These are phyloP conservation scores for Petrolisthes cinctipes DNA, from an alignment of 2,888 invertebrate species.

Conservation along the genomic window DNA sequence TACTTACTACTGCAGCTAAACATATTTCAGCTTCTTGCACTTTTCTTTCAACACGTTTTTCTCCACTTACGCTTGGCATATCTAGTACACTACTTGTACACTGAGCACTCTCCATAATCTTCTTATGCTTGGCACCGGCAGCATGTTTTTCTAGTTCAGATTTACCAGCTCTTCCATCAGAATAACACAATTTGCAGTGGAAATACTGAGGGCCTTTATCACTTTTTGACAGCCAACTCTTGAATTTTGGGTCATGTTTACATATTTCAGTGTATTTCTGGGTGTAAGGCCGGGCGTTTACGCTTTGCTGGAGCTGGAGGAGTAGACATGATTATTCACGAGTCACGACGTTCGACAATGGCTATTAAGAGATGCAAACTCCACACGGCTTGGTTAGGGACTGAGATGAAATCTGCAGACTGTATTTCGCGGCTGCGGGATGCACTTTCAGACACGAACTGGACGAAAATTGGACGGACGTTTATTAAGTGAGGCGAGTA, in stretches of 20 bases:
- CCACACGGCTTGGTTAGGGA: no score
- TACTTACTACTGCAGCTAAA: slow-evolving; percentile 1
- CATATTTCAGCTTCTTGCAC: slow-evolving; percentile 17
- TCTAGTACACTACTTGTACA: not conserved
- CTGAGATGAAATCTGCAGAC: no score
- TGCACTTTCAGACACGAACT: not conserved
- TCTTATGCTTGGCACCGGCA: not conserved
- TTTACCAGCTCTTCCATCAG: slow-evolving; percentile 21
- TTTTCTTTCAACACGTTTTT: not conserved
- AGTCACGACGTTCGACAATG: not conserved
- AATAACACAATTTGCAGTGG: slow-evolving; percentile 18
- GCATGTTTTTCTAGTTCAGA: slow-evolving; percentile 10
- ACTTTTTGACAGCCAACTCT: not conserved
- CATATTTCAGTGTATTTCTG: not conserved
- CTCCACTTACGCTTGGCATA: slow-evolving; percentile 21
- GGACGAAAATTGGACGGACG: not conserved
- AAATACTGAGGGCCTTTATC: no score
- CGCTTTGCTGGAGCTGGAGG: slow-evolving; percentile 5
- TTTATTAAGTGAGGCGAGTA: no score
- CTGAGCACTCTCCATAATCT: not conserved
- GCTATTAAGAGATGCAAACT: not conserved
- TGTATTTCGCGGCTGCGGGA: no score
- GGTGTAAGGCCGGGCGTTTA: slow-evolving; percentile 12
- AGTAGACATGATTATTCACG: not conserved
- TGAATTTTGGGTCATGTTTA: slow-evolving; percentile 11